Evolutionary conservation across 2,888 invertebrate species (phyloP).

Genomic region (Sarcophaga carnaria): DNA sequence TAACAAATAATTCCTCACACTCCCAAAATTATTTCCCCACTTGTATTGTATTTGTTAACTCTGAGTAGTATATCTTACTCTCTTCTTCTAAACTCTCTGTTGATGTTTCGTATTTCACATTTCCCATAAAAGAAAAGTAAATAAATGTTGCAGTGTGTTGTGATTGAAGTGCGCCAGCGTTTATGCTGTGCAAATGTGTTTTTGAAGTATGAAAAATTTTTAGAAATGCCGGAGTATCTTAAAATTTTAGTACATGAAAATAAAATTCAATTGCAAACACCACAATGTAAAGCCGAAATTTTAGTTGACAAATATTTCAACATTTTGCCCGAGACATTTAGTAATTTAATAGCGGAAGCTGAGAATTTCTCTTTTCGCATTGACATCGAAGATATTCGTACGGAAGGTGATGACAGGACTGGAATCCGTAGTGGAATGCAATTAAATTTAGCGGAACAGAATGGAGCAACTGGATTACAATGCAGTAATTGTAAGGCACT

Average conservation of each 20-base stretch:
- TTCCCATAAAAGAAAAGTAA: background rate
- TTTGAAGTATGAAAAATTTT: constrained; percentile 74
- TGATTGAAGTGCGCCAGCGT: constrained; percentile 78
- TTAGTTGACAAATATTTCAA: constrained; percentile 72
- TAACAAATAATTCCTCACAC: too few species aligned
- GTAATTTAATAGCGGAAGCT: constrained; percentile 73
- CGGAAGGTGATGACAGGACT: constrained; percentile 14
- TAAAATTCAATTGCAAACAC: constrained; percentile 67
- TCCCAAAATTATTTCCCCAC: too few species aligned
- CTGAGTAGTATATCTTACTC: background rate
- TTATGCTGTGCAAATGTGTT: constrained; percentile 77
- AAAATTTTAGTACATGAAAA: constrained; percentile 71
- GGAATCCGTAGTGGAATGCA: constrained; percentile 4
- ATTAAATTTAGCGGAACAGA: constrained; percentile 68
- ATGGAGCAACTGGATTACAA: constrained; percentile 70
- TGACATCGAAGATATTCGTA: constrained; percentile 71
- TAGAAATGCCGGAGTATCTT: constrained; percentile 73
- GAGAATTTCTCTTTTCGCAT: constrained; percentile 78
- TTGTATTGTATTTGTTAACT: background rate
- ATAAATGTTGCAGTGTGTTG: constrained; percentile 75
- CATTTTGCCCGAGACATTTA: constrained; percentile 74
- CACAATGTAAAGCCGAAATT: constrained; percentile 69
- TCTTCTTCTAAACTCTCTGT: background rate
- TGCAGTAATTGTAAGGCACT: constrained; percentile 74
- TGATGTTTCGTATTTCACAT: background rate